Conservation (phyloP, 2,888 invertebrate genomes). For the Eurytoma adleriae region DNA sequence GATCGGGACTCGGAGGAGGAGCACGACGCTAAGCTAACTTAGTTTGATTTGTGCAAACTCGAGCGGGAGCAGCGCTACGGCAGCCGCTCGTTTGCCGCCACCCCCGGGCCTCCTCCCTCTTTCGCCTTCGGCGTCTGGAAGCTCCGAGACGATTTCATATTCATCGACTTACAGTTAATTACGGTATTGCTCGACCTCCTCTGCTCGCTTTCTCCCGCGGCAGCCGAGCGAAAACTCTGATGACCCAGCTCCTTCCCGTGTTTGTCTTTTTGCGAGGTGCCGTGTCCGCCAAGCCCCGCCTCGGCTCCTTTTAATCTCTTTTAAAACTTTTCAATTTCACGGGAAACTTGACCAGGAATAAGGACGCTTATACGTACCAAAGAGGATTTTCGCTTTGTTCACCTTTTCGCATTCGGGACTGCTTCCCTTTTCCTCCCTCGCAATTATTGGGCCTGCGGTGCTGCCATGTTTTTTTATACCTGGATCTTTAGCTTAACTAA, state of each 20-base stretch:
- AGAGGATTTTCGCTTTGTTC: slow-evolving; percentile 40
- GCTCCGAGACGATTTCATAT: slow-evolving; percentile 50
- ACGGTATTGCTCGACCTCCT: slow-evolving; percentile 35
- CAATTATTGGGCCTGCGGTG: neutral
- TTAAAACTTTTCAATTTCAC: slow-evolving; percentile 37
- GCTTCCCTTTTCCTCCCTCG: neutral
- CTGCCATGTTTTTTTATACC: neutral
- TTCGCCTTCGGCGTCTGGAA: neutral
- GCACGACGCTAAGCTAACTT: slow-evolving; percentile 50
- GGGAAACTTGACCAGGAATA: slow-evolving; percentile 29
- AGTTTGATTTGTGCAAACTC: slow-evolving; percentile 56
- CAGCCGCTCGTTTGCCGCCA: slow-evolving; percentile 36
- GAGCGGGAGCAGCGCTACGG: slow-evolving; percentile 16
- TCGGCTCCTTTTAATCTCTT: slow-evolving; percentile 42
- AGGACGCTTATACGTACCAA: neutral
- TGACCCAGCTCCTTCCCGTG: slow-evolving; percentile 45
- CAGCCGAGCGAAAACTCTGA: slow-evolving; percentile 36
- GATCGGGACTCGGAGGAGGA: slow-evolving; percentile 1
- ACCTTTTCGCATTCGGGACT: slow-evolving; percentile 11
- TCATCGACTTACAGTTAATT: slow-evolving; percentile 57
- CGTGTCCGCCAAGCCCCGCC: too few species aligned
- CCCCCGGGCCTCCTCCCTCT: slow-evolving; percentile 10
- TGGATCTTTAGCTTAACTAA: too few species aligned
- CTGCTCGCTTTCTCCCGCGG: neutral
- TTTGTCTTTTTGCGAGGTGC: slow-evolving; percentile 41